phyloP scores from a whole-genome alignment of 1,140 invertebrate species.

The Leptonema lineaticorne region DNA sequence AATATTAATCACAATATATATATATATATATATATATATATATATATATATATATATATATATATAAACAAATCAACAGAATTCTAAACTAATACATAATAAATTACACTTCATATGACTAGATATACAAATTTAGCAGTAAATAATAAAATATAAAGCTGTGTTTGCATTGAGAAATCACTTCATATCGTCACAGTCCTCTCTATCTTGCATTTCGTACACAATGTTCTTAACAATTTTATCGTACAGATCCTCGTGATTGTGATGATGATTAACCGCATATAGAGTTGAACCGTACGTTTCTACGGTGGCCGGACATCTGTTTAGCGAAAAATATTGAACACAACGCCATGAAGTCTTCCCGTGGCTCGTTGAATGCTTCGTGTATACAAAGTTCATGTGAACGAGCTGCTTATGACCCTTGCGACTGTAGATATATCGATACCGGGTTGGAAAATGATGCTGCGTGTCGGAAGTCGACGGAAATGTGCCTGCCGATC shows the following conservation, averaged over 20 bases:
- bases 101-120: too few species aligned
- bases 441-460: conserved; percentile 50
- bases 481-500: conserved; percentile 4
- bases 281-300: conserved; percentile 55
- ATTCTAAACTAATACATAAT: too few species aligned
- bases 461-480: conserved; percentile 34
- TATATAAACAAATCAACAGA: too few species aligned
- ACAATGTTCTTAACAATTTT: conserved; percentile 54
- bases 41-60: too few species aligned
- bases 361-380: conserved; percentile 56
- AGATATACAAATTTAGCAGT: not conserved
- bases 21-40: too few species aligned
- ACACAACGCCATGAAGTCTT: conserved; percentile 57
- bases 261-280: conserved; percentile 54
- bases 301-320: conserved; percentile 55
- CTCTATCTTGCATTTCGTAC: conserved; percentile 49
- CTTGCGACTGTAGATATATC: conserved; percentile 56
- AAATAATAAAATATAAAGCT: not conserved
- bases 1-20: too few species aligned
- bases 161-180: not conserved
- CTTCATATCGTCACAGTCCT: conserved; percentile 8
- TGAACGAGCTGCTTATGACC: conserved; percentile 57
- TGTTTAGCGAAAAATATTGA: conserved; percentile 55
- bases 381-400: conserved; percentile 57
- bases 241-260: conserved; percentile 54